A percentile compares a stretch with the other conserved stretches of the same genome.
phyloP scores from a whole-genome alignment of 92 coral and sea anemone species.

The Galaxea fascicularis region DNA sequence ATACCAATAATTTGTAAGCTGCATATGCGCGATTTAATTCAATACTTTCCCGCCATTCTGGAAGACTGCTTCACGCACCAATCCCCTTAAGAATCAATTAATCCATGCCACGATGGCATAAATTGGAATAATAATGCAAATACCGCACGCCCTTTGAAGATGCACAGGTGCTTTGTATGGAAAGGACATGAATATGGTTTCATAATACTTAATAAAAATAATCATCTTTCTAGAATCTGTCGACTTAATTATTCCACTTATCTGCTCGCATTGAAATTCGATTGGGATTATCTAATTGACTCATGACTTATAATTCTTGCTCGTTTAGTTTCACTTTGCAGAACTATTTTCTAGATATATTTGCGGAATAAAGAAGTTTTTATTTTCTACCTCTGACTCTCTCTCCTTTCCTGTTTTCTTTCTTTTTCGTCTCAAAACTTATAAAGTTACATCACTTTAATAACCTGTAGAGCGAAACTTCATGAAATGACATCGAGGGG shows the following conservation, averaged over 20 bases:
- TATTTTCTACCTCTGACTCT: too few relatives aligned
- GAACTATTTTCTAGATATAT: too few relatives aligned
- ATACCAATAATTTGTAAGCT: too few relatives aligned
- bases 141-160: slow-evolving; percentile 15
- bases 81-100: neutral
- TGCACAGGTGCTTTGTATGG: slow-evolving; percentile 25
- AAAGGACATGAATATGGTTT: neutral
- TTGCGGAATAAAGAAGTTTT: too few relatives aligned
- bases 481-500: too few relatives aligned
- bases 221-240: neutral
- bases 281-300: neutral
- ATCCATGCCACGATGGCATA: slow-evolving; percentile 1
- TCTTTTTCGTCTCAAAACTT: too few relatives aligned
- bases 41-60: slow-evolving; percentile 27
- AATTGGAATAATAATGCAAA: slow-evolving; percentile 17
- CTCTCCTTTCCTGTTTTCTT: too few relatives aligned
- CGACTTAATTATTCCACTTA: neutral
- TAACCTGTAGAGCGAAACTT: too few relatives aligned
- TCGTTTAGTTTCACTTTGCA: neutral
- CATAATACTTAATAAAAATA: neutral
- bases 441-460: too few relatives aligned
- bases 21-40: too few relatives aligned
- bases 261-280: neutral
- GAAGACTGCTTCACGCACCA: neutral
- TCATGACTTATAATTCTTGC: neutral